Percentiles rank a stretch among this genome's conserved stretches.
These are phyloP conservation scores for Molorchus minor DNA, from an alignment of 2,888 invertebrate species.

Conservation along the genomic window DNA sequence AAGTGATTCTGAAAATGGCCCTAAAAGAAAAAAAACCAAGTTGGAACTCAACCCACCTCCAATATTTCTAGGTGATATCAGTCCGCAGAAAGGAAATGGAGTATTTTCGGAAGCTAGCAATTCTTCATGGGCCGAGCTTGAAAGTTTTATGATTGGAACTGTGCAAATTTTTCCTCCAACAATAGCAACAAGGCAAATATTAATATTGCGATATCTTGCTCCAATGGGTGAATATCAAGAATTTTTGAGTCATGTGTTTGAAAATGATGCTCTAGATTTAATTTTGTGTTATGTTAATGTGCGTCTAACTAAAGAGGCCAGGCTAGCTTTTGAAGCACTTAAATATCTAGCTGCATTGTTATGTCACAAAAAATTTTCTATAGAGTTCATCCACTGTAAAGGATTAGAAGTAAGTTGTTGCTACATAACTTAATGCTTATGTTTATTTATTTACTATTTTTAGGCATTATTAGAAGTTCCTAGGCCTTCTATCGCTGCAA, in stretches of 20 bases:
- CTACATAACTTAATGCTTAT: slow-evolving; percentile 28
- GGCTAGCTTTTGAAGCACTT: slow-evolving; percentile 95
- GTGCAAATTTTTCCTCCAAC: slow-evolving; percentile 92
- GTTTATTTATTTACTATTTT: not conserved
- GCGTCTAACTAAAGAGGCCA: slow-evolving; percentile 85
- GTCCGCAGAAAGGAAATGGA: slow-evolving; percentile 39
- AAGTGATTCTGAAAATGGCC: slow-evolving; percentile 35
- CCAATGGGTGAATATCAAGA: slow-evolving; percentile 99
- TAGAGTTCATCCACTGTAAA: slow-evolving; percentile 91
- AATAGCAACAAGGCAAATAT: slow-evolving; percentile 87
- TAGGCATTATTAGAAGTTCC: slow-evolving; percentile 87
- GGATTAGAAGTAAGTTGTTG: slow-evolving; percentile 75
- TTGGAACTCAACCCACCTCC: slow-evolving; percentile 38
- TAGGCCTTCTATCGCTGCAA: slow-evolving; percentile 93
- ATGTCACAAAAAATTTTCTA: slow-evolving; percentile 97
- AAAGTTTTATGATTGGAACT: slow-evolving; percentile 87
- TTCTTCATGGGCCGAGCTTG: slow-evolving; percentile 92
- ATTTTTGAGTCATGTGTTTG: slow-evolving; percentile 92
- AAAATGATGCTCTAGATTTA: slow-evolving; percentile 88
- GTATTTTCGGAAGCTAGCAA: slow-evolving; percentile 73
- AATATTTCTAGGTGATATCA: slow-evolving; percentile 33
- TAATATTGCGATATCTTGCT: slow-evolving; percentile 92
- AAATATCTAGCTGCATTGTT: slow-evolving; percentile 94
- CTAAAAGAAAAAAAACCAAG: slow-evolving; percentile 47
- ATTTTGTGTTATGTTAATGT: slow-evolving; percentile 92